These are phyloP conservation scores for Nomada hirtipes DNA, from an alignment of 2,888 invertebrate species.

Conservation along the genomic window DNA sequence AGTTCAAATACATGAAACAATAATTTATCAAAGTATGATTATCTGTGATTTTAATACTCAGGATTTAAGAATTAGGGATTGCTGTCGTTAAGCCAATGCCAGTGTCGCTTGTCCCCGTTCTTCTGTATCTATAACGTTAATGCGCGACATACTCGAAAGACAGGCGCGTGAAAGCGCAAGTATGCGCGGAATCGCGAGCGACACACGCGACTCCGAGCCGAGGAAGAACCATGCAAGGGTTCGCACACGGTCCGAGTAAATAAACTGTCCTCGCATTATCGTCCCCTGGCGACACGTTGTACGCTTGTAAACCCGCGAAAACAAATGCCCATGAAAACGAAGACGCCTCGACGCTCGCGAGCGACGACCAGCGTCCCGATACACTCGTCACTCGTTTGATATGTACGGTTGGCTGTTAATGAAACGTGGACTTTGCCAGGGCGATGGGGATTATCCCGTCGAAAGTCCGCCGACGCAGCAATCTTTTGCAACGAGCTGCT, in stretches of 20 bases:
- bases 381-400: conserved; percentile 71
- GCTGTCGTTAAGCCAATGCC: conserved; percentile 72
- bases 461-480: conserved; percentile 53
- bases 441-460: conserved; percentile 73
- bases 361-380: conserved; percentile 55
- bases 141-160: conserved; percentile 74
- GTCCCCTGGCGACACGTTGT: conserved; percentile 67
- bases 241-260: conserved; percentile 47
- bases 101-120: conserved; percentile 71
- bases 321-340: conserved; percentile 68
- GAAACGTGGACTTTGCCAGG: conserved; percentile 78
- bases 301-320: conserved; percentile 75
- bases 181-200: conserved; percentile 47
- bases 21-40: background rate
- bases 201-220: conserved; percentile 24
- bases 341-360: conserved; percentile 26
- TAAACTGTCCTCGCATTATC: conserved; percentile 75
- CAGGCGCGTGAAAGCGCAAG: conserved; percentile 49
- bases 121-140: conserved; percentile 79
- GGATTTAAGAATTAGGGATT: conserved; percentile 76
- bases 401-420: conserved; percentile 72
- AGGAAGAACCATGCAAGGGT: conserved; percentile 19
- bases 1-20: background rate
- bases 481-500: conserved; percentile 57
- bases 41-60: conserved; percentile 70